Conservation (phyloP, 2,797 vertebrate genomes). For the Semaprochilodus insignis region DNA sequence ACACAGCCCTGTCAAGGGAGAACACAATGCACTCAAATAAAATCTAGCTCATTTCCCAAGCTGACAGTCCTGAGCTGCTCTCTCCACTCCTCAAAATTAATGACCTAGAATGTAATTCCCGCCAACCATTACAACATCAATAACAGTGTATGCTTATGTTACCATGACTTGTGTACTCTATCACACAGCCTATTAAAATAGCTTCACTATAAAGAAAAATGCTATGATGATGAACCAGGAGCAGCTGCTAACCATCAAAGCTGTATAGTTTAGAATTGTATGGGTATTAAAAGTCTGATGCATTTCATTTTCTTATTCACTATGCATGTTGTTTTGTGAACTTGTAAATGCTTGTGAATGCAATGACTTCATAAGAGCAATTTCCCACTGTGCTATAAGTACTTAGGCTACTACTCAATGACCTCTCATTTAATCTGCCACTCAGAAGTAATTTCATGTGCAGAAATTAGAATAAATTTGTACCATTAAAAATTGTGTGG, state of each 20-base stretch:
- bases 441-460: background rate
- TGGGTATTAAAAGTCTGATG: background rate
- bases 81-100: conserved; percentile 79
- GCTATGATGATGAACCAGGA: background rate
- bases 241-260: background rate
- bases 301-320: background rate
- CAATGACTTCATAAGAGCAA: background rate
- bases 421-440: background rate
- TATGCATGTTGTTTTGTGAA: background rate
- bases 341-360: background rate
- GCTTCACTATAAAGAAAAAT: background rate
- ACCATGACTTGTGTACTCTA: background rate
- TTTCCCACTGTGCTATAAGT: background rate
- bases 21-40: conserved; percentile 69
- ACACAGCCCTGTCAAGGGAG: conserved; percentile 7
- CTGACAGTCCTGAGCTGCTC: conserved; percentile 75
- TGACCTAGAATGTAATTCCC: conserved; percentile 77
- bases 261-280: background rate
- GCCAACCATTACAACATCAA: conserved; percentile 77
- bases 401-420: background rate
- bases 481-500: background rate
- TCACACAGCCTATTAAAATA: background rate
- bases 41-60: conserved; percentile 77
- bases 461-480: background rate
- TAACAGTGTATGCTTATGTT: conserved; percentile 53